A percentile compares a stretch with the other conserved stretches of the same genome.
phyloP scores from a whole-genome alignment of 1,140 invertebrate species.

The Vanessa atalanta region DNA sequence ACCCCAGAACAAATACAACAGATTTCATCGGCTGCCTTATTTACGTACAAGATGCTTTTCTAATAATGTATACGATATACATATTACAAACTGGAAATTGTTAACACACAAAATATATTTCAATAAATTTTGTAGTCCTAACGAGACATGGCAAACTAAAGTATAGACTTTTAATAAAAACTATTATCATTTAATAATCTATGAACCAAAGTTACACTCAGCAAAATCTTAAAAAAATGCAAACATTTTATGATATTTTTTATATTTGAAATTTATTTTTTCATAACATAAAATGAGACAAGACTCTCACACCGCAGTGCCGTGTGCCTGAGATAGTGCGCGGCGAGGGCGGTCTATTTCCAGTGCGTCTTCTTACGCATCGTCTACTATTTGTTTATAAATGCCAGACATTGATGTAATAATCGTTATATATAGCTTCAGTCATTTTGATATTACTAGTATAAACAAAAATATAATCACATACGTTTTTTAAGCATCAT shows the following conservation, averaged over 20 bases:
- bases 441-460: not conserved
- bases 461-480: slow-evolving; percentile 2
- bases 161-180: too few species aligned
- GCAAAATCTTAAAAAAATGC: too few species aligned
- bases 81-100: not conserved
- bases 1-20: not conserved
- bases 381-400: slow-evolving; percentile 61
- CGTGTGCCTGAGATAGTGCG: slow-evolving; percentile 21
- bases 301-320: slow-evolving; percentile 16
- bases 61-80: not conserved
- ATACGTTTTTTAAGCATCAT: not conserved
- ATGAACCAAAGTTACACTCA: too few species aligned
- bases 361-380: slow-evolving; percentile 56
- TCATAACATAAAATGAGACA: not conserved
- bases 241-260: too few species aligned
- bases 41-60: not conserved
- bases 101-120: too few species aligned
- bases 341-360: slow-evolving; percentile 47
- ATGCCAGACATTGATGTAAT: slow-evolving; percentile 40
- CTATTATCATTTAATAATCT: too few species aligned
- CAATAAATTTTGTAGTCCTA: too few species aligned
- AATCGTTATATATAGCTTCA: slow-evolving; percentile 6
- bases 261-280: not conserved
- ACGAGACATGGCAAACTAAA: too few species aligned
- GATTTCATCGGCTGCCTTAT: not conserved